A percentile compares a stretch with the other conserved stretches of the same genome.
Evolutionary conservation across 2,113 vertebrate species (phyloP).

Genomic region (Triplophysa tibetana): DNA sequence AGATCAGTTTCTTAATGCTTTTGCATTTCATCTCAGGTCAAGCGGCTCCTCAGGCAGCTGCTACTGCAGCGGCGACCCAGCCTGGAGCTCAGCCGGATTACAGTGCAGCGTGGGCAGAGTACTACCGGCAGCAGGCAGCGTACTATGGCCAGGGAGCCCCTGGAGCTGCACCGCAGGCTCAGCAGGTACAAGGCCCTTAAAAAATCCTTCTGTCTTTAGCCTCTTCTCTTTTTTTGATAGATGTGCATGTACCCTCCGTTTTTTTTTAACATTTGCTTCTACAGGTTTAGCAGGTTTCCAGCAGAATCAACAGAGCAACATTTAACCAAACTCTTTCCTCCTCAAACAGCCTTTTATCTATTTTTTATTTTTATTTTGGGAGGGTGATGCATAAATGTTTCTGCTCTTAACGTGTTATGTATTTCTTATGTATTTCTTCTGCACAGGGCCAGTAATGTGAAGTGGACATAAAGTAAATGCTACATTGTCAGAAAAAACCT

Average conservation of each 20-base stretch:
- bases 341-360: conserved; percentile 87
- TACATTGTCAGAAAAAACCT: conserved; percentile 99
- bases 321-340: conserved; percentile 83
- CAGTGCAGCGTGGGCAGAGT: conserved; percentile 97
- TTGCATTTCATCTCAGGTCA: conserved; percentile 64
- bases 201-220: conserved; percentile 42
- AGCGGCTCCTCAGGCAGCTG: conserved; percentile 77
- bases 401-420: conserved; percentile 97
- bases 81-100: conserved; percentile 94
- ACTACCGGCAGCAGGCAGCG: conserved; percentile 95
- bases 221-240: background rate
- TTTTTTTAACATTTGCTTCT: conserved; percentile 70
- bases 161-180: conserved; percentile 86
- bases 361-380: conserved; percentile 54
- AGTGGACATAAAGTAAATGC: conserved; percentile 99
- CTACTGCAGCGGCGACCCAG: conserved; percentile 80
- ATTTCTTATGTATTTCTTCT: conserved; percentile 99
- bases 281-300: conserved; percentile 86
- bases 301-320: conserved; percentile 79
- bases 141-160: conserved; percentile 95
- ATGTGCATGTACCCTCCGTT: conserved; percentile 50
- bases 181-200: conserved; percentile 82
- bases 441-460: conserved; percentile 99
- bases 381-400: conserved; percentile 80
- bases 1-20: background rate